These are phyloP conservation scores for Apostichopus parvimensis DNA, from an alignment of 35 echinoderm and acorn worm genomes.

Conservation along the genomic window DNA sequence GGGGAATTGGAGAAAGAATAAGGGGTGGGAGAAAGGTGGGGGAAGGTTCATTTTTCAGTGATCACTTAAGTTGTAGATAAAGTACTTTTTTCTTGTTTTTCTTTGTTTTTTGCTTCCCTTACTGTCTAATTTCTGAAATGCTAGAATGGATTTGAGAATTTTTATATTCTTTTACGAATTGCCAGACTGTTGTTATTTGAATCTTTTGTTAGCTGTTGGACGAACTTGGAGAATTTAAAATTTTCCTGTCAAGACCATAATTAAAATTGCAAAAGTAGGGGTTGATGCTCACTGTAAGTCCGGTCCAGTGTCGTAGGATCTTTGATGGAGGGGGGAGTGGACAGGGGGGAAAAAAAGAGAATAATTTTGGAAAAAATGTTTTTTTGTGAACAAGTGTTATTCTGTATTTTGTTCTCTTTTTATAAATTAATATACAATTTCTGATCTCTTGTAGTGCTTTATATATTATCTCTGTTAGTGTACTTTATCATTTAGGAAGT, in stretches of 20 bases:
- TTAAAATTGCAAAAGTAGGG: neutral
- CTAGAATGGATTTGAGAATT: neutral
- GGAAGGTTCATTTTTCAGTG: neutral
- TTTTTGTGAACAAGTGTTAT: no score
- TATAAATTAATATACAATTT: no score
- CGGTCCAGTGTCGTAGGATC: neutral
- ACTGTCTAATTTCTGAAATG: neutral
- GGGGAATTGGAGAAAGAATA: no score
- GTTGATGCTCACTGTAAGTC: neutral
- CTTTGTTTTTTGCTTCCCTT: neutral
- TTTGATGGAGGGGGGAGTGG: no score
- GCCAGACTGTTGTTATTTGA: neutral
- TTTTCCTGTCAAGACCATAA: neutral
- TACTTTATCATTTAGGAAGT: no score
- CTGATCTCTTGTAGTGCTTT: no score
- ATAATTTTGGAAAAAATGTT: no score
- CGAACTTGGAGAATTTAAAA: neutral
- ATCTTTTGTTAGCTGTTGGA: neutral
- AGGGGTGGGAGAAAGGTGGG: no score
- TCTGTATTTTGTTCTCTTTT: no score
- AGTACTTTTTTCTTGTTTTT: neutral
- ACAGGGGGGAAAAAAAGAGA: no score
- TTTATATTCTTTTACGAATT: neutral
- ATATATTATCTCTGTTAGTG: no score
- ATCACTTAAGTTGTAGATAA: neutral